Conservation (phyloP, 2,797 vertebrate species). For the Meda fulgida region DNA sequence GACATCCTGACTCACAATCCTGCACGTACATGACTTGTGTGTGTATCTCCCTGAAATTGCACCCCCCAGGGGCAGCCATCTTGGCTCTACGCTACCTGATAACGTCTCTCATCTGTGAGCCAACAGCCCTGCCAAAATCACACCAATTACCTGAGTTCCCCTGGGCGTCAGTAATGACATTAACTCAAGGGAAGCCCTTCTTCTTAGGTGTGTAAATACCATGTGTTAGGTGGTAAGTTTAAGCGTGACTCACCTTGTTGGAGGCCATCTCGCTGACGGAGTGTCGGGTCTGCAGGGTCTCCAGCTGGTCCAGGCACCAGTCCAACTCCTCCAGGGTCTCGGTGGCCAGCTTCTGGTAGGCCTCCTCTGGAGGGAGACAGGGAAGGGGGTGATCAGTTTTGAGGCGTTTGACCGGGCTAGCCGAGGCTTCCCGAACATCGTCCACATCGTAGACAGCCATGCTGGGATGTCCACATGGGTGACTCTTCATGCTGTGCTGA, state of each 20-base stretch:
- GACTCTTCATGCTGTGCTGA: constrained; percentile 78
- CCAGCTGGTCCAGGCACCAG: constrained; percentile 99
- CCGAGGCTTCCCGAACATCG: constrained; percentile 71
- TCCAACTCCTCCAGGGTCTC: constrained; percentile 99
- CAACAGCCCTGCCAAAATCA: constrained; percentile 26
- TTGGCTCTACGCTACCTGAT: constrained; percentile 42
- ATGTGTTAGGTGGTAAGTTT: constrained; percentile 5
- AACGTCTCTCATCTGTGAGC: constrained; percentile 31
- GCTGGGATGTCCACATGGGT: constrained; percentile 75
- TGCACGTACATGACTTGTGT: constrained; percentile 39
- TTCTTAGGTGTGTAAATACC: neutral
- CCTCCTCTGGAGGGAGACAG: constrained; percentile 82
- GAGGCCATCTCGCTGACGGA: constrained; percentile 99
- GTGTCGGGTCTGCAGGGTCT: constrained; percentile 95
- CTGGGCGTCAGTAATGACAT: constrained; percentile 9
- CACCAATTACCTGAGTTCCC: constrained; percentile 40
- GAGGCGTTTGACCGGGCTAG: constrained; percentile 76
- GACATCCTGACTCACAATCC: constrained; percentile 39
- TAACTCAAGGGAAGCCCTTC: constrained; percentile 38
- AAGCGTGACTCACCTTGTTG: constrained; percentile 85
- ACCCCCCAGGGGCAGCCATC: constrained; percentile 56
- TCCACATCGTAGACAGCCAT: constrained; percentile 78
- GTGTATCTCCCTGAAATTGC: constrained; percentile 46
- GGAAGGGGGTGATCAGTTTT: constrained; percentile 75
- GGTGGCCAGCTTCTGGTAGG: constrained; percentile 97